Conservation (phyloP, 2,113 vertebrate genomes). For the Sula dactylatra region DNA sequence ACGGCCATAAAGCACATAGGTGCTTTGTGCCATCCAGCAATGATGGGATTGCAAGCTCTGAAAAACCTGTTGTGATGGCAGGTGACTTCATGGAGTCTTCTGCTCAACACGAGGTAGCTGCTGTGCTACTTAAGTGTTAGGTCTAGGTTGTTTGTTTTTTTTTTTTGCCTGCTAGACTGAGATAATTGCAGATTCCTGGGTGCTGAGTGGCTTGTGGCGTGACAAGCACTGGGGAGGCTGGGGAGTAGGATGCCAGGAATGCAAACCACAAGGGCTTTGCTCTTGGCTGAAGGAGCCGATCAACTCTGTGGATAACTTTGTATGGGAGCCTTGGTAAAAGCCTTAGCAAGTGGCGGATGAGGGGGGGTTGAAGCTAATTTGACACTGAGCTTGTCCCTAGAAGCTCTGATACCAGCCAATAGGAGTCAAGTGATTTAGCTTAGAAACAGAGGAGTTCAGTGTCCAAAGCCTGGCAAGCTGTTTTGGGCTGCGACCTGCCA, state of each 20-base stretch:
- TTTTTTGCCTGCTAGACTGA: slow-evolving; percentile 38
- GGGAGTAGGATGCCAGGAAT: slow-evolving; percentile 36
- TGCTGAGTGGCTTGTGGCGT: slow-evolving; percentile 33
- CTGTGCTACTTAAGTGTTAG: background rate
- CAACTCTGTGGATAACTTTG: background rate
- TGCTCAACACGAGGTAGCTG: background rate
- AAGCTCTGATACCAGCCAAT: background rate
- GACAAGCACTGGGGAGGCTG: background rate
- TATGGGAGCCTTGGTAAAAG: background rate
- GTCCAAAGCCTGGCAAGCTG: background rate
- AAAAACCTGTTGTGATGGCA: background rate
- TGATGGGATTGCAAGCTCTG: background rate
- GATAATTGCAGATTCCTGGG: slow-evolving; percentile 59
- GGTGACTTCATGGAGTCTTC: background rate
- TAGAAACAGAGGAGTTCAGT: background rate
- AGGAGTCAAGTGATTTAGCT: background rate
- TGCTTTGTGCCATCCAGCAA: background rate
- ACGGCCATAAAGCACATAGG: background rate
- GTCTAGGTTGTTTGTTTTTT: background rate
- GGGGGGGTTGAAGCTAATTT: background rate
- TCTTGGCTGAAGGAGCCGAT: background rate
- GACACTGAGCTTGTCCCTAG: background rate
- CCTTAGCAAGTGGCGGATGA: background rate
- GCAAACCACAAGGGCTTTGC: slow-evolving; percentile 20
- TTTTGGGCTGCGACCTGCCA: background rate